These are phyloP conservation scores for Nasonia oneida DNA, from an alignment of 2,888 invertebrate species.

Conservation along the genomic window DNA sequence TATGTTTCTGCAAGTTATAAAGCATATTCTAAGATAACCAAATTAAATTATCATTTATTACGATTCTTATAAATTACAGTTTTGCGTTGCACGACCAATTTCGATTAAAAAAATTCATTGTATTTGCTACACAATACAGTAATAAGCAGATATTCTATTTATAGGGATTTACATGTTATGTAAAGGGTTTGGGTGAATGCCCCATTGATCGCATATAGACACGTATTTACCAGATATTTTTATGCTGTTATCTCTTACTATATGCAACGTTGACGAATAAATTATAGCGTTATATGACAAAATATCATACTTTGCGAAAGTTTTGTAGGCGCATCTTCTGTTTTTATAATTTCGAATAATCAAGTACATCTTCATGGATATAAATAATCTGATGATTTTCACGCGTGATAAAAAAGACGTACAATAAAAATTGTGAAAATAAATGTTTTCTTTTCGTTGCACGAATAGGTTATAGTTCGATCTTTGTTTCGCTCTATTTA, in stretches of 20 bases:
- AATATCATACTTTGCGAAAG: not conserved
- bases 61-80: not conserved
- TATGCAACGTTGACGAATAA: not conserved
- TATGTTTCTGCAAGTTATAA: not conserved
- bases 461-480: slow-evolving; percentile 5
- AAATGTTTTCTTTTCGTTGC: slow-evolving; percentile 16
- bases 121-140: not conserved
- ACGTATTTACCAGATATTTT: not conserved
- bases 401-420: too few relatives aligned
- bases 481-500: slow-evolving; percentile 54
- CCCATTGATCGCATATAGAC: slow-evolving; percentile 41
- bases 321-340: not conserved
- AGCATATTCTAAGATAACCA: not conserved
- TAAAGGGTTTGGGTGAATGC: slow-evolving; percentile 32
- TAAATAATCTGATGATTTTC: too few relatives aligned
- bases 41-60: not conserved
- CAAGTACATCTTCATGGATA: too few relatives aligned
- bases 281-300: not conserved
- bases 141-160: not conserved
- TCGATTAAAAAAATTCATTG: not conserved
- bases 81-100: not conserved
- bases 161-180: slow-evolving; percentile 24
- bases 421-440: not conserved
- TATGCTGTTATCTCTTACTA: not conserved
- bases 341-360: too few relatives aligned